Evolutionary conservation across 2,797 vertebrate species (phyloP), one percentile per base, ranked within the genome.

Genomic region (Melanogrammus aeglefinus): DNA sequence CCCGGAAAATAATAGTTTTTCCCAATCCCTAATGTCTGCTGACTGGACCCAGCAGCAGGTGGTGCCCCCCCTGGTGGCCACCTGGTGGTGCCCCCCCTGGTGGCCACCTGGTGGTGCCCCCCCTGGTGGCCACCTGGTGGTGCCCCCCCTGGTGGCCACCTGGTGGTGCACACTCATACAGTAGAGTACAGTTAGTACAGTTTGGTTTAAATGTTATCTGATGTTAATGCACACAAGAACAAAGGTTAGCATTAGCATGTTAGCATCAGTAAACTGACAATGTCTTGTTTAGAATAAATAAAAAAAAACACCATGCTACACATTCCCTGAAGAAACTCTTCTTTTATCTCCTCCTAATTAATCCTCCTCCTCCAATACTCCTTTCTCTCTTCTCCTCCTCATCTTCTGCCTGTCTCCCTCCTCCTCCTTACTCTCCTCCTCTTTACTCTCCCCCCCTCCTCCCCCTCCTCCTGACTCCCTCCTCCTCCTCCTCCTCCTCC

Each of bases 281-380:
- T 12, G 12, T 12, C 12, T 10, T 12, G 12, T 1, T 41, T 41
- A 41, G 39, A 41, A 41, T 41, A 2, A 12, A 13, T 12, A 41
- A 12, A 41, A 12, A 2, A 41, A 13, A 33, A 33, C 31, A 33
- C 31, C 31, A 33, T 33, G 31, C 31, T 33, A 33, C 31, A 33
- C 31, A 33, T 16, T 16, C 13, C 47, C 16, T 51, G 47, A 51
- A 18, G 47, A 16, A 51, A 51, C 16, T 44, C 7, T 16, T 51
- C 47, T 51, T 16, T 14, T 63, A 8, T 8, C 51, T 63, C 51
- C 51, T 36, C 51, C 51, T 36, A 2, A 5, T 35, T 73, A 1
- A n/a, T 8, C 18, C n/a, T 12, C 21, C 81, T 92, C 69, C 27
- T 84, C 90, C 27, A 21, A 2, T 63, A 4, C 6, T 63, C 7